These are phyloP conservation scores for Sebastiscus tertius DNA, from an alignment of 2,797 vertebrate genomes.

Conservation along the genomic window DNA sequence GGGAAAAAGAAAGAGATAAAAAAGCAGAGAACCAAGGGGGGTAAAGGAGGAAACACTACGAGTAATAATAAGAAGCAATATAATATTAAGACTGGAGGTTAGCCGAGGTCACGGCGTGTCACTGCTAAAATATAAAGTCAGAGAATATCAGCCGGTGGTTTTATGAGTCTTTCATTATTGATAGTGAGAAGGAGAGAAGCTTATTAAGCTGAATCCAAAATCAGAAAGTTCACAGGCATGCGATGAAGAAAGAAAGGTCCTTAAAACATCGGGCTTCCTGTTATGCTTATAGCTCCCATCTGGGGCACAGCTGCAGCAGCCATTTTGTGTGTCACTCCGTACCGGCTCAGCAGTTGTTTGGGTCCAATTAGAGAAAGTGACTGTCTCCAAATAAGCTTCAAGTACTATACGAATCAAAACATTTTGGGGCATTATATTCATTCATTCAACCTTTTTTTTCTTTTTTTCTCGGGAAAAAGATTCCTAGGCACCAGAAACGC, in stretches of 20 bases:
- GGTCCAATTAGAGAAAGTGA: conserved; percentile 33
- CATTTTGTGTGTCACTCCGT: conserved; percentile 10
- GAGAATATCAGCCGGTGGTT: conserved; percentile 70
- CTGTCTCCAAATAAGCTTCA: conserved; percentile 1
- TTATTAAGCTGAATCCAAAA: conserved; percentile 83
- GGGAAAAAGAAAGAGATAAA: conserved; percentile 28
- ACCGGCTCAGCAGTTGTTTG: conserved; percentile 29
- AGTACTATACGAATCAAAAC: conserved; percentile 9
- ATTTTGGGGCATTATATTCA: neutral
- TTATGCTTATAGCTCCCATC: conserved; percentile 42
- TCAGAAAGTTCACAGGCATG: conserved; percentile 76
- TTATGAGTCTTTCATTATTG: conserved; percentile 82
- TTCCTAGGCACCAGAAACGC: neutral
- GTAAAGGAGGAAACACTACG: conserved; percentile 53
- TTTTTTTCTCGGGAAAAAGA: no score
- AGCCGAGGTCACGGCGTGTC: conserved; percentile 67
- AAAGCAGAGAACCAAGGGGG: conserved; percentile 29
- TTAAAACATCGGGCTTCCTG: conserved; percentile 42
- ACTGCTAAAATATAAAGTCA: conserved; percentile 77
- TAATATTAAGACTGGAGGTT: conserved; percentile 79
- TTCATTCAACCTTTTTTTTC: neutral
- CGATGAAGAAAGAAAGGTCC: conserved; percentile 35
- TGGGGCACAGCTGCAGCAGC: conserved; percentile 38
- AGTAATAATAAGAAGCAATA: conserved; percentile 77
- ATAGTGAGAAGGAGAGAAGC: conserved; percentile 66